phyloP scores from a whole-genome alignment of 2,888 invertebrate species.

The Agrenia bidenticulata region DNA sequence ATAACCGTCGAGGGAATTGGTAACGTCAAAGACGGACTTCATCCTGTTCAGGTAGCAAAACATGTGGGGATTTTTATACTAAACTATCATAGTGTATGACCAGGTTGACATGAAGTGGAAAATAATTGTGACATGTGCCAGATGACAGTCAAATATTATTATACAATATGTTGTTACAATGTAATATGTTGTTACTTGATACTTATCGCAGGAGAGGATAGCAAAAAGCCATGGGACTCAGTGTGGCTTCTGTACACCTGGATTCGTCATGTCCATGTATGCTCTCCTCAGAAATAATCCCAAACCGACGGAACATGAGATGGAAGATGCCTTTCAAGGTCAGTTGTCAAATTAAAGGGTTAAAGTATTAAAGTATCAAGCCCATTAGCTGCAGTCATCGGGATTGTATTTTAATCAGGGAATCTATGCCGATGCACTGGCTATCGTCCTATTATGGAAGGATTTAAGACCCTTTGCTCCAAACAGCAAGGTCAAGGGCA shows the following conservation, averaged over 20 bases:
- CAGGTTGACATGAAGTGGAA: too few species aligned
- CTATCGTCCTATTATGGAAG: conserved; percentile 89
- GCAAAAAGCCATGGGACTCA: conserved; percentile 91
- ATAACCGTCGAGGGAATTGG: conserved; percentile 94
- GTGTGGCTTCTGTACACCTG: conserved; percentile 94
- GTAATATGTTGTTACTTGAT: background rate
- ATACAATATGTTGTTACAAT: too few species aligned
- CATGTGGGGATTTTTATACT: too few species aligned
- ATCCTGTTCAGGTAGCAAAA: conserved; percentile 84
- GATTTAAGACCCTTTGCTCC: conserved; percentile 71
- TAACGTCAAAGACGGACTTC: conserved; percentile 70
- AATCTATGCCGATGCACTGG: conserved; percentile 90
- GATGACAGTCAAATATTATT: too few species aligned
- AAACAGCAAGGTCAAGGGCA: background rate
- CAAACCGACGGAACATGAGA: conserved; percentile 70
- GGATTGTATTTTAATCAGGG: conserved; percentile 58
- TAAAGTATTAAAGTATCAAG: too few species aligned
- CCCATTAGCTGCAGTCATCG: too few species aligned
- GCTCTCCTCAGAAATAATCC: conserved; percentile 73
- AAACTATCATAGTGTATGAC: too few species aligned
- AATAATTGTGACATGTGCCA: background rate
- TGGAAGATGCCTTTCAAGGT: conserved; percentile 81
- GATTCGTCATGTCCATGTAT: conserved; percentile 97
- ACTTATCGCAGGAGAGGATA: conserved; percentile 65
- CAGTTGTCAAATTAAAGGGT: too few species aligned